A percentile compares a stretch with the other conserved stretches of the same genome.
Conservation (phyloP, 2,797 vertebrate genomes). For the Danio albolineatus region DNA sequence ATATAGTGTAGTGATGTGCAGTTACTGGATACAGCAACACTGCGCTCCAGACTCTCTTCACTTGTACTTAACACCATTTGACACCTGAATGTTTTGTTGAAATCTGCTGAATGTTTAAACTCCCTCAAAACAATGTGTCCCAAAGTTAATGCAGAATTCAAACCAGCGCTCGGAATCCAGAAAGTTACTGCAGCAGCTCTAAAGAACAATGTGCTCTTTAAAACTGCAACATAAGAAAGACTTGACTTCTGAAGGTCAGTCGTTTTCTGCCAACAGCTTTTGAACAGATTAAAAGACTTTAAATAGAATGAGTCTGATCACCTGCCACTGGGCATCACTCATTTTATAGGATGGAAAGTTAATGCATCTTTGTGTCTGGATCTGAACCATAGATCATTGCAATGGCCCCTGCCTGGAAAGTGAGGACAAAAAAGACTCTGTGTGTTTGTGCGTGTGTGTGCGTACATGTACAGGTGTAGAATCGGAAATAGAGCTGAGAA, state of each 20-base stretch:
- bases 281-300: constrained; percentile 65
- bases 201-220: constrained; percentile 17
- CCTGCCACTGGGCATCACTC: constrained; percentile 63
- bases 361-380: constrained; percentile 68
- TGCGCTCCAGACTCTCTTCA: constrained; percentile 1
- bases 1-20: too few species aligned
- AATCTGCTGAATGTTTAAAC: constrained; percentile 82
- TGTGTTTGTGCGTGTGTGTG: constrained; percentile 20
- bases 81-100: constrained; percentile 59
- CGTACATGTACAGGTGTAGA: constrained; percentile 29
- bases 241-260: constrained; percentile 22
- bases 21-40: not conserved
- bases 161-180: constrained; percentile 12
- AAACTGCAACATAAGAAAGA: constrained; percentile 23
- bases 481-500: constrained; percentile 22
- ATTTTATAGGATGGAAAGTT: constrained; percentile 64
- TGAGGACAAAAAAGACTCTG: constrained; percentile 8
- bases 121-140: constrained; percentile 67
- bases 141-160: constrained; percentile 32
- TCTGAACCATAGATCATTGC: constrained; percentile 62
- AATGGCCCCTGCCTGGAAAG: constrained; percentile 45
- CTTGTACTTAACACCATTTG: constrained; percentile 71
- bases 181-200: constrained; percentile 22
- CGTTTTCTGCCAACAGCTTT: constrained; percentile 7
- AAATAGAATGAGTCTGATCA: constrained; percentile 61